Base-by-base conservation (phyloP, 2,888 invertebrate species). In the Isotomurus palustris region DNA sequence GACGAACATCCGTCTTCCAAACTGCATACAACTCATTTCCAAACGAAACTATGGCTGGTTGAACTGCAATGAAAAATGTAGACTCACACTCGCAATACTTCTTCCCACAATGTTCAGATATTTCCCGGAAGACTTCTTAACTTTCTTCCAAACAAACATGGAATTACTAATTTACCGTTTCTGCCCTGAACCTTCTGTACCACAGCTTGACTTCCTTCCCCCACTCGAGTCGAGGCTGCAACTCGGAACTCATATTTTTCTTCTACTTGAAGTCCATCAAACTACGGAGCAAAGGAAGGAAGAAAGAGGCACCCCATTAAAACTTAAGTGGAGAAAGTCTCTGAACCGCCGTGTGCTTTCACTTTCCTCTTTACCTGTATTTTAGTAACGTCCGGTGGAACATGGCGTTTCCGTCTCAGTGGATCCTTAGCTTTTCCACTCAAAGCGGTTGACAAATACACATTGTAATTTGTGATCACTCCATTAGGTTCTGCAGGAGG, bases 401-500 rank as follows among this genome's bases (percentile, higher is more conserved):
- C 61, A 14, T 55, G 57, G 25, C 47, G 28, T 45, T 59, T 58
- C 36, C 60, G 45, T 40, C 44, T 28, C 8, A 60, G 48, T 14
- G 17, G 49, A 44, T 56, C 41, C 43, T 58, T 59, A 8, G 45
- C 10, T 27, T 55, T 48, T 41, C 47, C 45, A 12, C 38, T 22
- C 32, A 45, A 35, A 32, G 52, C 58, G 35, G 38, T 48, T 50
- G 48, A 29, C 47, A 81, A 79, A 70, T 82, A 83, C 47, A 85
- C 78, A 56, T 80, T 82, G 72, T 83, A 85, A 67, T 81, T 80
- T 22, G 78, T 81, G 10, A 85, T 76, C 56, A 81, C 72, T 1
- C 85, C 85, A 72, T 84, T 84, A 0, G 81, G 80, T 14, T 80
- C 77, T 21, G 78, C 73, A 2, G 85, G 84, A n/a, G 82, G 81